Evolutionary conservation across 2,888 invertebrate species (phyloP).

Genomic region (Acronicta leporina): DNA sequence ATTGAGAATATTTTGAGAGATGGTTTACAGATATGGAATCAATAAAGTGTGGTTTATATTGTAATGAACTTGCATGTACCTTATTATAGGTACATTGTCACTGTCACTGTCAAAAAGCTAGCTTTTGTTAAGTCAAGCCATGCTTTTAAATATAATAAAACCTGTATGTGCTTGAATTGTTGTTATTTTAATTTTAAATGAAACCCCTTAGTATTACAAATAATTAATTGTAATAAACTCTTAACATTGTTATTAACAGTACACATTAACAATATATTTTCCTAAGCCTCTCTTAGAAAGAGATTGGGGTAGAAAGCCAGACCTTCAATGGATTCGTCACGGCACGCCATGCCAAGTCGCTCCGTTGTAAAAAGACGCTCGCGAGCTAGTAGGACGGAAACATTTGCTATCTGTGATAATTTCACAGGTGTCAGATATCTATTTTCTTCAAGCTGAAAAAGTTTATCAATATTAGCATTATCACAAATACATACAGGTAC

Average conservation of each 20-base stretch:
- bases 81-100: constrained; percentile 36
- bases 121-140: constrained; percentile 75
- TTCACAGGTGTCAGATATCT: constrained; percentile 95
- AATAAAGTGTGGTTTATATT: constrained; percentile 48
- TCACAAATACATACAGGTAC: background rate
- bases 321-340: constrained; percentile 99
- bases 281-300: constrained; percentile 89
- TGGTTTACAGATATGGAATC: constrained; percentile 66
- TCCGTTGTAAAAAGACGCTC: constrained; percentile 97
- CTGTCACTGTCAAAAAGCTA: constrained; percentile 55
- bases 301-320: constrained; percentile 97
- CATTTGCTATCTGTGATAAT: constrained; percentile 94
- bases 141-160: constrained; percentile 70
- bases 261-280: constrained; percentile 40
- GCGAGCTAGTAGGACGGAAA: constrained; percentile 96
- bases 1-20: constrained; percentile 77
- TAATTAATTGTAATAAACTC: constrained; percentile 55
- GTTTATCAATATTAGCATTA: constrained; percentile 15
- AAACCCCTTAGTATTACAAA: constrained; percentile 28
- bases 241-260: constrained; percentile 49
- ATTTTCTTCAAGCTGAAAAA: constrained; percentile 90
- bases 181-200: constrained; percentile 45
- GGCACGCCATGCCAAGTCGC: constrained; percentile 94
- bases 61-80: constrained; percentile 31
- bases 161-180: constrained; percentile 68